These are phyloP conservation scores for Petromus typicus DNA, from an alignment of 2,113 vertebrate species.

Conservation along the genomic window DNA sequence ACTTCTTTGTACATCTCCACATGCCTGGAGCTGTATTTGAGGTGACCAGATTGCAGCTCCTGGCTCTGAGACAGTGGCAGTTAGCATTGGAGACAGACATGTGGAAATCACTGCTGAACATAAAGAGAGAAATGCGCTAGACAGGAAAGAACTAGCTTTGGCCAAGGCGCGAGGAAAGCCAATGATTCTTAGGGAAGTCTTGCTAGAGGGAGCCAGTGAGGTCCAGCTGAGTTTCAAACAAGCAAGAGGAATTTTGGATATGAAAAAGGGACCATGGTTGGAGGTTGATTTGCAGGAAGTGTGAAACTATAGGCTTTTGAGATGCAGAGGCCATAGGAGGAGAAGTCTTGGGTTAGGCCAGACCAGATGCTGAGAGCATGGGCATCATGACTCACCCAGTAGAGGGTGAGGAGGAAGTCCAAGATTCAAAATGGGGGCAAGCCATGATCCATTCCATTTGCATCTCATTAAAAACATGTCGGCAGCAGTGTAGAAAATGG, in stretches of 20 bases:
- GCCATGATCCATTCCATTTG: not conserved
- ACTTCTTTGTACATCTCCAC: not conserved
- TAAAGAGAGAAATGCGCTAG: not conserved
- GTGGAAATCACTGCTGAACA: not conserved
- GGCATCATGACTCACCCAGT: not conserved
- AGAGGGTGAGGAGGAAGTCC: not conserved
- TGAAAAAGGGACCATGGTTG: not conserved
- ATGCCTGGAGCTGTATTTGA: not conserved
- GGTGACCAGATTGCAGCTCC: not conserved
- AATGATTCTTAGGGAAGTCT: not conserved
- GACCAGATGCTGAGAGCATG: not conserved
- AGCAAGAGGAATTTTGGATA: not conserved
- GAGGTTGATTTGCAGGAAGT: not conserved
- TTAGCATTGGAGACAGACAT: not conserved
- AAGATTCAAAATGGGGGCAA: not conserved
- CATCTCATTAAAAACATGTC: not conserved
- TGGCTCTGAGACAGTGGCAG: not conserved
- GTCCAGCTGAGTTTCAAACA: not conserved
- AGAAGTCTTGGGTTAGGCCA: not conserved
- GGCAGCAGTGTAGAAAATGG: not conserved
- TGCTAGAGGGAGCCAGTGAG: not conserved
- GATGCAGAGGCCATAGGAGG: too few relatives aligned
- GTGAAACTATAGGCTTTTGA: not conserved
- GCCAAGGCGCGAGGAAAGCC: accelerated
- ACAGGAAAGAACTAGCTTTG: not conserved